Percentiles rank a stretch among this genome's conserved stretches.
phyloP scores from a whole-genome alignment of 2,113 vertebrate species.

The Cricetomys ansorgei region DNA sequence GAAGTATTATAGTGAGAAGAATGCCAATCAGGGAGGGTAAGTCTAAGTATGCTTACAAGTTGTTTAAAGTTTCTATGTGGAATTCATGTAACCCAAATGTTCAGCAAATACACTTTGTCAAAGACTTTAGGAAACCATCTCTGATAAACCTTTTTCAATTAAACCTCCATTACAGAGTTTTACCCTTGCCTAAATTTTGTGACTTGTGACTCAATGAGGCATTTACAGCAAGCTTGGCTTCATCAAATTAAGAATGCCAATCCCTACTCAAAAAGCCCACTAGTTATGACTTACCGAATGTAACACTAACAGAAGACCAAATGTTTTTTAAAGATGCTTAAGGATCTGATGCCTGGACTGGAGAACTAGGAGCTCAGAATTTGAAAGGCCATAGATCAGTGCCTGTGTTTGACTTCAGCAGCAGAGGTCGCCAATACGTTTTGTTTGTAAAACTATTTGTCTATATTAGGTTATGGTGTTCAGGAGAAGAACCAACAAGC shows the following conservation, averaged over 20 bases:
- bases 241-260: background rate
- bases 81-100: background rate
- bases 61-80: background rate
- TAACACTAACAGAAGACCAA: background rate
- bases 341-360: background rate
- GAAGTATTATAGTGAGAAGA: background rate
- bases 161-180: background rate
- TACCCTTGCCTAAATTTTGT: background rate
- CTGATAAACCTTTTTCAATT: background rate
- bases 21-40: background rate
- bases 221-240: background rate
- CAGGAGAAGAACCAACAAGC: slow-evolving; percentile 15
- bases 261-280: background rate
- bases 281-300: background rate
- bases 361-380: background rate
- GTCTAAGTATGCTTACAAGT: slow-evolving; percentile 7
- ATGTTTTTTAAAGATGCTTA: background rate
- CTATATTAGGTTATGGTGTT: background rate
- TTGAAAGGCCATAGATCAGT: background rate
- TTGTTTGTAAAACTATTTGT: background rate
- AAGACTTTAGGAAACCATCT: background rate
- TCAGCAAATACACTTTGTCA: background rate
- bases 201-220: background rate
- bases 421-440: background rate
- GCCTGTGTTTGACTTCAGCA: background rate